These are phyloP conservation scores for Drosophila imparisetae DNA, from an alignment of 2,888 invertebrate species.

Conservation along the genomic window DNA sequence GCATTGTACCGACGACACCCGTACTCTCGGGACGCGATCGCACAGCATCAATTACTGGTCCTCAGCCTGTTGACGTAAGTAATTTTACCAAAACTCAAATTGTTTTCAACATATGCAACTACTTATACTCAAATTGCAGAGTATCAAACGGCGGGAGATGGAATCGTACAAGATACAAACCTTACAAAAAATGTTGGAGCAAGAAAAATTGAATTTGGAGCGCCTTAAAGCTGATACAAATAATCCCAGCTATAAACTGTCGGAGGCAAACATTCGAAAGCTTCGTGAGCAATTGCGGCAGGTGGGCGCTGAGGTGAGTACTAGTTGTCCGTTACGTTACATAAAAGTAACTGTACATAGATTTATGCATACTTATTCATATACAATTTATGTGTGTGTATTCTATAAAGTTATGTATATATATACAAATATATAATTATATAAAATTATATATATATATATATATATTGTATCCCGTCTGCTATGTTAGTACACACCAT, in stretches of 20 bases:
- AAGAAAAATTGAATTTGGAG: conserved; percentile 93
- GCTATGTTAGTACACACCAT: conserved; percentile 6
- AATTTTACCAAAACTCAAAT: neutral
- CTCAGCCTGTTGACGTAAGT: conserved; percentile 93
- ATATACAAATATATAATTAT: neutral
- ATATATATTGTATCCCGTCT: conserved; percentile 28
- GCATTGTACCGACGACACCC: conserved; percentile 86
- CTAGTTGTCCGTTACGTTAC: conserved; percentile 4
- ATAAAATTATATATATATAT: neutral
- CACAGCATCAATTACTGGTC: conserved; percentile 89
- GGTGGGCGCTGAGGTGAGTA: conserved; percentile 84
- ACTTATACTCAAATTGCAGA: conserved; percentile 85
- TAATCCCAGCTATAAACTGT: conserved; percentile 83
- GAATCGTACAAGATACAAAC: conserved; percentile 93
- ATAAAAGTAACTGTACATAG: conserved; percentile 45
- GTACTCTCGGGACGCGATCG: conserved; percentile 86
- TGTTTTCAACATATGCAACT: neutral
- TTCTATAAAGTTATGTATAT: conserved; percentile 33
- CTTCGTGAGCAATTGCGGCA: conserved; percentile 84
- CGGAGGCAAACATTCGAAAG: conserved; percentile 84
- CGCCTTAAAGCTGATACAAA: conserved; percentile 87
- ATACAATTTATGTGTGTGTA: conserved; percentile 29
- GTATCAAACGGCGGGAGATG: conserved; percentile 93
- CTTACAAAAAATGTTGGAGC: conserved; percentile 94
- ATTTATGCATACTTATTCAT: conserved; percentile 35